These are phyloP conservation scores for Hystrix cristata DNA, from an alignment of 2,113 vertebrate species.

Conservation along the genomic window DNA sequence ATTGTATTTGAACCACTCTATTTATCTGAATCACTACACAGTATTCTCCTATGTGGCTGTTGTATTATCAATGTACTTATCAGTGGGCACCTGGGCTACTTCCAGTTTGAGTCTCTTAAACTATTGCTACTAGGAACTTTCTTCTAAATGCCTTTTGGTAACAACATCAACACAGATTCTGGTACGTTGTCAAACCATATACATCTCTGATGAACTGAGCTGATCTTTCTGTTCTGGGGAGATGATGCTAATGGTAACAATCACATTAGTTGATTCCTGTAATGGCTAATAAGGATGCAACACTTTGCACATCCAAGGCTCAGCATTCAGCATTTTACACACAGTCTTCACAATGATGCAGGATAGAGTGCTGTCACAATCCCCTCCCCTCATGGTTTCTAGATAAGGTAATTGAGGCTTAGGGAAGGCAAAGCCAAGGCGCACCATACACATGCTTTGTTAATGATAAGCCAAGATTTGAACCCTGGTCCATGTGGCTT, in stretches of 20 bases:
- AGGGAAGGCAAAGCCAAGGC: neutral
- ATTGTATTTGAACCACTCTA: neutral
- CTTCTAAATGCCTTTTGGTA: neutral
- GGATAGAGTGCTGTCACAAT: neutral
- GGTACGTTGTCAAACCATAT: neutral
- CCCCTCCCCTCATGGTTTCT: neutral
- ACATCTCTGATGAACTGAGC: neutral
- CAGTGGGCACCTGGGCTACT: neutral
- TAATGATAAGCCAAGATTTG: neutral
- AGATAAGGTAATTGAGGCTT: neutral
- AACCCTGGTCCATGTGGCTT: neutral
- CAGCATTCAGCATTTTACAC: neutral
- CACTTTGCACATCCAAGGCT: neutral
- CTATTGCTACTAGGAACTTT: neutral
- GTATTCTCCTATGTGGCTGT: neutral
- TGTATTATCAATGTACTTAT: neutral
- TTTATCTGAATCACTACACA: neutral
- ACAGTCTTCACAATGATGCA: neutral
- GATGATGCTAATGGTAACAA: neutral
- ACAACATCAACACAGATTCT: neutral
- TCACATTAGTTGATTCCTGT: neutral
- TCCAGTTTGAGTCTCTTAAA: neutral
- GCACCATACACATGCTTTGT: neutral
- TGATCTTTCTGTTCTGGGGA: neutral
- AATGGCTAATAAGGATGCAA: neutral